Percentiles rank a stretch among this genome's conserved stretches.
Evolutionary conservation across 2,797 vertebrate species (phyloP).

Genomic region (Pteronotus mesoamericanus): DNA sequence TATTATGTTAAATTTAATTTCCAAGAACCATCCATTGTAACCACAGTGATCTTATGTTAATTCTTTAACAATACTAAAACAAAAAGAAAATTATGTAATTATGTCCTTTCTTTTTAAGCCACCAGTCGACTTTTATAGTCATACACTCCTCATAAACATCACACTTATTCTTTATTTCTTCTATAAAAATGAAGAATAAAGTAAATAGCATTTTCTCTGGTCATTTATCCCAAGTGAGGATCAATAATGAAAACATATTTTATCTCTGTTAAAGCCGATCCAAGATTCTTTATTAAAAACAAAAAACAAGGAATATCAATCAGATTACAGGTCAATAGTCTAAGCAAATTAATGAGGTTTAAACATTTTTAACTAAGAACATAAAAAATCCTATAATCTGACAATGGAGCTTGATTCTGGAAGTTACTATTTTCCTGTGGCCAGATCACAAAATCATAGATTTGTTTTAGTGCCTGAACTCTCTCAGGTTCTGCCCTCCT

Average conservation of each 20-base stretch:
- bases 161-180: constrained; percentile 64
- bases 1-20: constrained; percentile 59
- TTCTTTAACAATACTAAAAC: constrained; percentile 51
- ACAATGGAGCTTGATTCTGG: background rate
- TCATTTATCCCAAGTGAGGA: constrained; percentile 73
- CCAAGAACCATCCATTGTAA: constrained; percentile 7
- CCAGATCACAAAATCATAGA: background rate
- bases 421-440: background rate
- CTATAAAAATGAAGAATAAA: constrained; percentile 72
- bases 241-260: constrained; percentile 73
- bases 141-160: constrained; percentile 57
- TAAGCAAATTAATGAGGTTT: constrained; percentile 32
- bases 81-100: constrained; percentile 45
- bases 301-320: background rate
- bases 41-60: constrained; percentile 53
- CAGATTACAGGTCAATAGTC: background rate
- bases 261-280: constrained; percentile 70
- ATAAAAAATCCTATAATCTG: background rate
- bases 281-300: constrained; percentile 13
- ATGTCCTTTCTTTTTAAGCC: constrained; percentile 29
- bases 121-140: constrained; percentile 59
- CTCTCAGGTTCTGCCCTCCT: background rate
- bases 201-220: constrained; percentile 72
- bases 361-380: background rate
- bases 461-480: background rate